phyloP scores from a whole-genome alignment of 1,140 invertebrate genomes.

The Diprion similis region DNA sequence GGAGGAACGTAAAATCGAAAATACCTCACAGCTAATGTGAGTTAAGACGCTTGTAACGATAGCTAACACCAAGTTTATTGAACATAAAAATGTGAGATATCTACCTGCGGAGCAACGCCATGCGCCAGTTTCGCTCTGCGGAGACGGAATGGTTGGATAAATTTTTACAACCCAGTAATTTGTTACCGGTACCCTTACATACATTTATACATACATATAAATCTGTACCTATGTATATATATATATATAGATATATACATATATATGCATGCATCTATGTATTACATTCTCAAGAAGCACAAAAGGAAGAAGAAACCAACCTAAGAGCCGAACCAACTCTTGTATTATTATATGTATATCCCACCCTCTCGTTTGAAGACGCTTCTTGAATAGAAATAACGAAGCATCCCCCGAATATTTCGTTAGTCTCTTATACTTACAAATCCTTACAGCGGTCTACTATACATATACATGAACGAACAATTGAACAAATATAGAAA shows the following conservation, averaged over 20 bases:
- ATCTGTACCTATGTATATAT: no score
- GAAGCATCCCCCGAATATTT: neutral
- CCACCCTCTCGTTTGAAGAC: neutral
- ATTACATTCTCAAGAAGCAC: neutral
- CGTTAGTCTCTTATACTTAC: no score
- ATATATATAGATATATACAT: no score
- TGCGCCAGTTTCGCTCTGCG: neutral
- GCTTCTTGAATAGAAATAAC: conserved; percentile 1
- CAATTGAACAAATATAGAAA: no score
- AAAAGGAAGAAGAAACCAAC: neutral
- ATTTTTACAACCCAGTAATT: conserved; percentile 4
- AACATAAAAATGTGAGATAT: neutral
- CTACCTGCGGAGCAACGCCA: neutral
- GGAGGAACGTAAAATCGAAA: neutral
- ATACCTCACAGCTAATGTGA: neutral
- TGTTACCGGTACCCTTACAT: neutral
- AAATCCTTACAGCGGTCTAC: no score
- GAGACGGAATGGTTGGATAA: neutral
- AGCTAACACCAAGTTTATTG: neutral
- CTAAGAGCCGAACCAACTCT: neutral
- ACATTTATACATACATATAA: neutral
- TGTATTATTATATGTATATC: neutral
- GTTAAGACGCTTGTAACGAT: neutral
- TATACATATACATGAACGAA: no score
- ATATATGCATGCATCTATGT: no score